A percentile compares a stretch with the other conserved stretches of the same genome.
These are phyloP conservation scores for Silurus asotus DNA, from an alignment of 2,113 vertebrate species.

Conservation along the genomic window DNA sequence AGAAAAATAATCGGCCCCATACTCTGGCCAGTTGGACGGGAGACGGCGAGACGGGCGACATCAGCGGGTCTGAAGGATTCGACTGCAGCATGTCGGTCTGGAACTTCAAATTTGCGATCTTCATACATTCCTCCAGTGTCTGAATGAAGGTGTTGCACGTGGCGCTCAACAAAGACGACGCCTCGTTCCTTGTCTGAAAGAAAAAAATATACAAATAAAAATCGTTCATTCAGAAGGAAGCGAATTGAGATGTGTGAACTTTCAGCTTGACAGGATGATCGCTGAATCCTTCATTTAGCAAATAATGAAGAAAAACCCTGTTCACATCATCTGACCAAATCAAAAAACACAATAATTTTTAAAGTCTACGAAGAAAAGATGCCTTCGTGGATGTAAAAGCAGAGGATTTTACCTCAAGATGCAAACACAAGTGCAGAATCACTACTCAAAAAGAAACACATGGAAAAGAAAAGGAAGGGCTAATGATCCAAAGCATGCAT, in stretches of 20 bases:
- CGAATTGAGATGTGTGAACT: background rate
- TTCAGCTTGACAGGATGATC: background rate
- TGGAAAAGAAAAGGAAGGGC: background rate
- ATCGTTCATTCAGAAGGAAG: no score
- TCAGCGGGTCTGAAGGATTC: slow-evolving; percentile 75
- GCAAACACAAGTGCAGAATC: background rate
- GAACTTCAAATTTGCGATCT: slow-evolving; percentile 89
- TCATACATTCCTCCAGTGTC: slow-evolving; percentile 96
- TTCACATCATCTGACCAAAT: no score
- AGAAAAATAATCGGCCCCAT: background rate
- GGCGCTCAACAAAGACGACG: slow-evolving; percentile 88
- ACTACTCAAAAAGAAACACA: background rate
- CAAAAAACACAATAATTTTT: no score
- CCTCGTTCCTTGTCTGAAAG: slow-evolving; percentile 83
- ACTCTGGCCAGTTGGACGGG: slow-evolving; percentile 84
- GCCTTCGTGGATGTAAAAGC: no score
- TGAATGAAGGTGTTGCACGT: slow-evolving; percentile 96
- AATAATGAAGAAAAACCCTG: no score
- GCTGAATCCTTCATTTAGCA: no score
- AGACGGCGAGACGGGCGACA: slow-evolving; percentile 85
- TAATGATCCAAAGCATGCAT: background rate
- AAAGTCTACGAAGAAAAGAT: no score
- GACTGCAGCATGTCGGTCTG: slow-evolving; percentile 82
- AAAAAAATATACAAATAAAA: no score
- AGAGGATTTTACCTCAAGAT: background rate